Percentiles rank a stretch among this genome's conserved stretches.
phyloP scores from a whole-genome alignment of 2,113 vertebrate genomes.

The Mesitornis unicolor region DNA sequence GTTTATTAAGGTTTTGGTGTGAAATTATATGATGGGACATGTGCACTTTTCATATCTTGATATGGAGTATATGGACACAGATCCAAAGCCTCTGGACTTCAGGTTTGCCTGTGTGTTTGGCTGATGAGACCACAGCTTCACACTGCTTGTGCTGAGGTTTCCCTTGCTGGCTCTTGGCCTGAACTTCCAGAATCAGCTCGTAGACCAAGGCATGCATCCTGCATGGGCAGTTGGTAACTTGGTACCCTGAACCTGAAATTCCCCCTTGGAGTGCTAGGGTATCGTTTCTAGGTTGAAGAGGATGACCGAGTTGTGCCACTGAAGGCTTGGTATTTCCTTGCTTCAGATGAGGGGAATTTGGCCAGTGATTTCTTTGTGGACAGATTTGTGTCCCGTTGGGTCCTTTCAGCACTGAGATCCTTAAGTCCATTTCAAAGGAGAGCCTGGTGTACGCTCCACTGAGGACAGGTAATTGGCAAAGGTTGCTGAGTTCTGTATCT shows the following conservation, averaged over 20 bases:
- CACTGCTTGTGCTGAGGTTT: background rate
- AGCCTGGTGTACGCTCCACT: background rate
- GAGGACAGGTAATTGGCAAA: background rate
- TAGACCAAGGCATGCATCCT: background rate
- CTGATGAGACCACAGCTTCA: conserved; percentile 3
- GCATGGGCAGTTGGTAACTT: rapidly evolving
- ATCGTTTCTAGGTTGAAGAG: background rate
- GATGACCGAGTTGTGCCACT: background rate
- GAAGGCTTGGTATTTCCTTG: background rate
- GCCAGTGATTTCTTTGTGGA: background rate
- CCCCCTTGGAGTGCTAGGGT: background rate
- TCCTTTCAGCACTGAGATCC: background rate
- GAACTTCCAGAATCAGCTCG: background rate
- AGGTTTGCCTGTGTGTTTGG: background rate
- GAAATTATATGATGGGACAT: background rate
- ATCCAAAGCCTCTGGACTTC: background rate
- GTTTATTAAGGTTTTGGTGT: background rate
- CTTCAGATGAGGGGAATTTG: background rate
- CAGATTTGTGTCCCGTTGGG: background rate
- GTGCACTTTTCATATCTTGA: background rate
- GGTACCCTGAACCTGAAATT: background rate
- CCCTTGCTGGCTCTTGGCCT: background rate
- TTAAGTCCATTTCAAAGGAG: background rate
- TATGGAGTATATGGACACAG: background rate
- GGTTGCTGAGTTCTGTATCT: background rate